Conservation (phyloP, 2,888 invertebrate species). For the Urechis unicinctus region DNA sequence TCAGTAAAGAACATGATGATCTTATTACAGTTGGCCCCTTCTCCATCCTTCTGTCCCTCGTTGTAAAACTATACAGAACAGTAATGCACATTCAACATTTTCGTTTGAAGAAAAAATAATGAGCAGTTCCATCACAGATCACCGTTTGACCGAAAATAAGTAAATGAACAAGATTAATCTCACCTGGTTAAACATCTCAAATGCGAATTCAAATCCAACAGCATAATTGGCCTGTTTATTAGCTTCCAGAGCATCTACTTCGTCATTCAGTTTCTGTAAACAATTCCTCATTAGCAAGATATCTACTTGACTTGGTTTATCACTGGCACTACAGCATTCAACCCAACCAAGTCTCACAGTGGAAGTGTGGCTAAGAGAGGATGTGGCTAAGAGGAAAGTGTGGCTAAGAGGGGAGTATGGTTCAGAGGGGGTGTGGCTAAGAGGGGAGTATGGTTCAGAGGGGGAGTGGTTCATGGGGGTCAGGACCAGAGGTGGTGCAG, state of each 20-base stretch:
- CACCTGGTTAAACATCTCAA: slow-evolving; percentile 51
- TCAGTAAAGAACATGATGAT: slow-evolving; percentile 57
- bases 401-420: too few species aligned
- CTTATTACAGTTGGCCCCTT: slow-evolving; percentile 54
- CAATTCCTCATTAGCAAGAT: not conserved
- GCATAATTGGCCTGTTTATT: slow-evolving; percentile 50
- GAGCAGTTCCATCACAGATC: too few species aligned
- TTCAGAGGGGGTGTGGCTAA: too few species aligned
- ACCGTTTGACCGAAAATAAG: too few species aligned
- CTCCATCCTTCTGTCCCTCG: slow-evolving; percentile 13
- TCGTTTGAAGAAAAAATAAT: too few species aligned
- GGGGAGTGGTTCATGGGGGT: too few species aligned
- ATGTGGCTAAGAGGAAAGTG: too few species aligned
- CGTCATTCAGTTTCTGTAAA: slow-evolving; percentile 43
- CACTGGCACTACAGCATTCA: not conserved
- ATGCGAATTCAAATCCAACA: slow-evolving; percentile 52
- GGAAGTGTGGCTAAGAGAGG: too few species aligned
- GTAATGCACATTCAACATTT: not conserved
- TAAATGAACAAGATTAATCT: slow-evolving; percentile 7
- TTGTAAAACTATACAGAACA: slow-evolving; percentile 9
- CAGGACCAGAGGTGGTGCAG: too few species aligned
- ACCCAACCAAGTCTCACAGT: too few species aligned
- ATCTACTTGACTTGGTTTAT: too few species aligned
- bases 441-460: too few species aligned
- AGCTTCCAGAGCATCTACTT: slow-evolving; percentile 47